A percentile compares a stretch with the other conserved stretches of the same genome.
These are phyloP conservation scores for Cygnus buccinator DNA, from an alignment of 2,113 vertebrate genomes.

Conservation along the genomic window DNA sequence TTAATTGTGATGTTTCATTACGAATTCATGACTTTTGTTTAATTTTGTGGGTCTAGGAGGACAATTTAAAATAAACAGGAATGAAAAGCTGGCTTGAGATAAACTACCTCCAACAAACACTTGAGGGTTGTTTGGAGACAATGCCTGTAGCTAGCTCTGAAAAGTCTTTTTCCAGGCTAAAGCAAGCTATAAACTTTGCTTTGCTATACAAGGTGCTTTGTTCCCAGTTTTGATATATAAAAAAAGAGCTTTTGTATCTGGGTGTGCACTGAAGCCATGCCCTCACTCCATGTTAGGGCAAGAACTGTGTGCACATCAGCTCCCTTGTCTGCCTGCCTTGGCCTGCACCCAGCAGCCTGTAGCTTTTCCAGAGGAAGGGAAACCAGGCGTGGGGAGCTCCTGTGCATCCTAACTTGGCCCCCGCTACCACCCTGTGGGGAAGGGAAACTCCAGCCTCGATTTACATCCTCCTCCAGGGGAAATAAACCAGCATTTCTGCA, in stretches of 20 bases:
- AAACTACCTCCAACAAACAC: slow-evolving; percentile 22
- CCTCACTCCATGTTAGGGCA: slow-evolving; percentile 66
- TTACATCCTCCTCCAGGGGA: background rate
- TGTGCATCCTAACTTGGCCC: background rate
- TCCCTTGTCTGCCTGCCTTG: slow-evolving; percentile 41
- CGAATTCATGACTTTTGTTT: slow-evolving; percentile 1
- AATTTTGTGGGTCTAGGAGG: background rate
- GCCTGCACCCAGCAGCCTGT: slow-evolving; percentile 14
- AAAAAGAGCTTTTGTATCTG: slow-evolving; percentile 24
- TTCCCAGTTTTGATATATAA: slow-evolving; percentile 4
- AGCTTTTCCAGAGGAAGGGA: background rate
- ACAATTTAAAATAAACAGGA: background rate
- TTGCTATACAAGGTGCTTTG: slow-evolving; percentile 58
- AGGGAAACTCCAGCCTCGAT: background rate
- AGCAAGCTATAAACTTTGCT: background rate
- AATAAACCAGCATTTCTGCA: background rate
- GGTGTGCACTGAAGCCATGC: background rate
- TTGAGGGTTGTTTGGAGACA: slow-evolving; percentile 11
- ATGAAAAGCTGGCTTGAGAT: slow-evolving; percentile 17
- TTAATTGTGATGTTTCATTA: background rate
- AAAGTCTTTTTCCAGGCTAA: background rate
- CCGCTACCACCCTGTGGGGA: background rate
- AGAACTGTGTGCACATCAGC: background rate
- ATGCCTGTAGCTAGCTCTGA: background rate
- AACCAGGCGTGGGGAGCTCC: background rate